Evolutionary conservation across 2,888 invertebrate genomes (phyloP).

Genomic region (Apodemia duryi): DNA sequence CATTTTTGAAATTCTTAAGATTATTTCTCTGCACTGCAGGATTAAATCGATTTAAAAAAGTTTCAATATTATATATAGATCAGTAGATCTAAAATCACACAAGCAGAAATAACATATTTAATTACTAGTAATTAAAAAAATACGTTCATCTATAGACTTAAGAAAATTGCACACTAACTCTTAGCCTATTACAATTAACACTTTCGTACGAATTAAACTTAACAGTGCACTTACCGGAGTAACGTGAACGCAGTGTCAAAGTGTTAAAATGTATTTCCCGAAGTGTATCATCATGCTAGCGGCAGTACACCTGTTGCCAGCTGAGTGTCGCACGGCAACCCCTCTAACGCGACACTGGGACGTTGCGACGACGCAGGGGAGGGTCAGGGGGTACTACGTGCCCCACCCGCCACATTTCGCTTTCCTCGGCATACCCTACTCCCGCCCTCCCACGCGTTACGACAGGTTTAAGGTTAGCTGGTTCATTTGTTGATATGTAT

Average conservation of each 20-base stretch:
- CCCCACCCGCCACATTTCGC: slow-evolving; percentile 52
- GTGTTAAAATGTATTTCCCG: background rate
- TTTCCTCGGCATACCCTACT: slow-evolving; percentile 67
- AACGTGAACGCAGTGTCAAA: background rate
- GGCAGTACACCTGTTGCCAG: slow-evolving; percentile 25
- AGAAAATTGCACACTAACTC: background rate
- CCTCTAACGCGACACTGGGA: slow-evolving; percentile 43
- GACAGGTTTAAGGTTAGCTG: slow-evolving; percentile 61
- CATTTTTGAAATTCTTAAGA: no score
- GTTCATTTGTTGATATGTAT: slow-evolving; percentile 41
- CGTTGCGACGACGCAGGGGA: slow-evolving; percentile 53
- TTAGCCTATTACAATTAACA: background rate
- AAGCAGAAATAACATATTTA: no score
- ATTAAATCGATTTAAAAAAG: no score
- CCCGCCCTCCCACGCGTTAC: slow-evolving; percentile 44
- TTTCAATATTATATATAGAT: no score
- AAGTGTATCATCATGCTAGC: slow-evolving; percentile 5
- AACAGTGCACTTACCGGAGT: slow-evolving; percentile 2
- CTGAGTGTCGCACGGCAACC: slow-evolving; percentile 26
- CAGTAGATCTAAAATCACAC: no score
- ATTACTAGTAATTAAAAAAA: no score
- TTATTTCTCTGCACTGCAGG: no score
- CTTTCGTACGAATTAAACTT: background rate
- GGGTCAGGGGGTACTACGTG: slow-evolving; percentile 55
- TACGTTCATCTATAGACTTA: no score